phyloP scores from a whole-genome alignment of 2,888 invertebrate species.

The Muscina levida region DNA sequence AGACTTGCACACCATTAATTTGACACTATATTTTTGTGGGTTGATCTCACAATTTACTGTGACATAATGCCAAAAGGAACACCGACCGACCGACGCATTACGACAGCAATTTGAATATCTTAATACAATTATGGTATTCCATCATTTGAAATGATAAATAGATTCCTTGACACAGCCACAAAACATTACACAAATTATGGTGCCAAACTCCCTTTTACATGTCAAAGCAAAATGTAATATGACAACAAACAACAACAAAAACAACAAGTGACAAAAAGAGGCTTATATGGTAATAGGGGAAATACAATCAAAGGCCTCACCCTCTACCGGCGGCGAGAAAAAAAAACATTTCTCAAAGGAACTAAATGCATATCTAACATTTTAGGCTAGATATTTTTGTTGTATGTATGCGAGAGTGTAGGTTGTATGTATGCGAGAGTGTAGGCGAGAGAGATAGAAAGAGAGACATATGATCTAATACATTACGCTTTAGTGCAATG shows the following conservation, averaged over 20 bases:
- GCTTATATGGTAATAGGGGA: slow-evolving; percentile 2
- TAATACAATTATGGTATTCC: slow-evolving; percentile 24
- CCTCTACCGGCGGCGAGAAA: too few species aligned
- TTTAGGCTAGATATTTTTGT: background rate
- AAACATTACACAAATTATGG: slow-evolving; percentile 10
- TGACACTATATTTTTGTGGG: background rate
- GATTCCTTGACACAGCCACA: slow-evolving; percentile 18
- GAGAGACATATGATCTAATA: too few species aligned
- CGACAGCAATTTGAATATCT: slow-evolving; percentile 17
- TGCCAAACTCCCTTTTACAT: background rate
- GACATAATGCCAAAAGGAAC: background rate
- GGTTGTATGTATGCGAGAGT: background rate
- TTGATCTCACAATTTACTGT: background rate
- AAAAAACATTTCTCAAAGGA: background rate
- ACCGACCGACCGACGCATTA: background rate
- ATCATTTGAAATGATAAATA: slow-evolving; percentile 20
- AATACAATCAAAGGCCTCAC: background rate
- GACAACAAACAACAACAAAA: background rate
- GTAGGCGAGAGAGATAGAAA: too few species aligned
- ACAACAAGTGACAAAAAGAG: background rate
- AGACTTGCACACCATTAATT: slow-evolving; percentile 12
- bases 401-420: background rate
- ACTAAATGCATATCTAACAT: background rate
- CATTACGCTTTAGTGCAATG: too few species aligned
- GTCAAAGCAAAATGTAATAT: background rate